Base-by-base conservation (phyloP, 2,113 vertebrate species). In the Sebastes fasciatus region DNA sequence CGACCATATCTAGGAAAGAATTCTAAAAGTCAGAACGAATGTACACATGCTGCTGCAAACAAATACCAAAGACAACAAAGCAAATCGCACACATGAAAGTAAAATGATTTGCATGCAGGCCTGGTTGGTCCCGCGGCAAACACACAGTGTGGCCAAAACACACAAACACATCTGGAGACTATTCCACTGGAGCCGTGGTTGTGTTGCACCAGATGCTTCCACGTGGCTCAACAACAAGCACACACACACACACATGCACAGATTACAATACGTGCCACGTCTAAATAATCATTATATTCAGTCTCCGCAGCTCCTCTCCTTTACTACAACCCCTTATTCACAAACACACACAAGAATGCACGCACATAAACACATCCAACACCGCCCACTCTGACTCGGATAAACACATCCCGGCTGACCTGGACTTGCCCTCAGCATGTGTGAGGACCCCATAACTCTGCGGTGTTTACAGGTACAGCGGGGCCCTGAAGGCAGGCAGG, bases 91-190 rank as follows among this genome's bases (percentile, higher is more conserved):
- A 72, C 67, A 77, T 75, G 23, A 76, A 75, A 83, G 73, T 34
- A 12, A 63, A 86, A 57, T 84, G 63, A 90, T 81, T 86, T 74
- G 58, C 77, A 86, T 75, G 82, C 63, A 85, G 66, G 13, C 70
- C 34, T 0, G 26, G 60, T 77, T 34, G 65, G 80, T 86, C 48
- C 21, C 58, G 10, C 89, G 67, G 80, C 80, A 78, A 82, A 86
- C 64, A 76, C 73, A 84, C 83, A 79, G 67, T 45, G 42, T 58
- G 77, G 79, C 89, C 86, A 88, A 86, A 90, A 77, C 73, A 91
- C 83, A 91, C 86, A 94, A 93, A 93, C 92, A 91, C 89, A 94
- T 94, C 91, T 94, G 92, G 93, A 93, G 78, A 86, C 80, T 49
- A 89, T 94, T 92, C 76, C 80, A 62, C 49, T 85, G 79, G 74